Evolutionary conservation across 2,797 vertebrate species (phyloP).

Genomic region (Cirrhinus molitorella): DNA sequence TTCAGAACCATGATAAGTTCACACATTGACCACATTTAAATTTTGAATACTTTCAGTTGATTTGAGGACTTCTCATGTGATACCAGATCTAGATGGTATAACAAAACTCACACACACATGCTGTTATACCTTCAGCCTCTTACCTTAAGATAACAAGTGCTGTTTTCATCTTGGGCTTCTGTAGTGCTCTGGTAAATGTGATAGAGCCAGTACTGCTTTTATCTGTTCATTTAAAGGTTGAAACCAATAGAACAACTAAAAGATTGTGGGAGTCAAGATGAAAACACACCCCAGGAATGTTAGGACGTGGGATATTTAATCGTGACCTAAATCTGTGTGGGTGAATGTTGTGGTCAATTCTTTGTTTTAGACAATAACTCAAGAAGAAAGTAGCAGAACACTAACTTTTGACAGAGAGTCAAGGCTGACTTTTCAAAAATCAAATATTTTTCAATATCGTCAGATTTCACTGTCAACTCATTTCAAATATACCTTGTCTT

Average conservation of each 20-base stretch:
- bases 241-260: background rate
- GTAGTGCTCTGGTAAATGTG: background rate
- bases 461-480: background rate
- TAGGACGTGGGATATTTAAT: constrained; percentile 5
- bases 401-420: background rate
- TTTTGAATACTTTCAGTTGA: background rate
- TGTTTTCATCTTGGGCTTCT: constrained; percentile 9
- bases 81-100: background rate
- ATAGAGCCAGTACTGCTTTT: constrained; percentile 1
- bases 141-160: background rate
- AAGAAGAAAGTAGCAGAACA: background rate
- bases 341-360: background rate
- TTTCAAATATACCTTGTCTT: constrained; percentile 5
- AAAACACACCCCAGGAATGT: background rate
- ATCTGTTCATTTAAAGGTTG: constrained; percentile 1
- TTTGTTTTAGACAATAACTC: background rate
- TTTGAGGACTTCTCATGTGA: background rate
- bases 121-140: background rate
- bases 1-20: too few species aligned
- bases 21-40: too few species aligned
- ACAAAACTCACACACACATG: constrained; percentile 5
- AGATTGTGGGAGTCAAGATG: constrained; percentile 1
- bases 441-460: background rate
- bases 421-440: background rate
- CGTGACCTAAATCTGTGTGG: background rate